phyloP scores from a whole-genome alignment of 2,113 vertebrate genomes.

The Pygoscelis antarcticus region DNA sequence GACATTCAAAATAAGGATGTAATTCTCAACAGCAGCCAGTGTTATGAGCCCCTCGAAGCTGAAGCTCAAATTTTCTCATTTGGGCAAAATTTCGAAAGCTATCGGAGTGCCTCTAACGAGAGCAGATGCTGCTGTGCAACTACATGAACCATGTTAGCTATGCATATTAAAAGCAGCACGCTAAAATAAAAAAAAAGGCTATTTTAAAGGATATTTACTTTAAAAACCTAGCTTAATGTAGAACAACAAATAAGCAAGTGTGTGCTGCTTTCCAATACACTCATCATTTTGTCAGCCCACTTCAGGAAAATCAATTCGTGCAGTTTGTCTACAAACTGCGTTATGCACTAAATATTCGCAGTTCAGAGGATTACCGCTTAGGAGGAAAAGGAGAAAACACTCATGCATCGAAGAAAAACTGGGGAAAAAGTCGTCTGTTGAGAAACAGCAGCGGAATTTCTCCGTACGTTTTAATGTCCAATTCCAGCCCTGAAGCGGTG shows the following conservation, averaged over 20 bases:
- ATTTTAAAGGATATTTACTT: background rate
- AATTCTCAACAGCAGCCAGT: background rate
- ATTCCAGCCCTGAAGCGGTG: accelerated
- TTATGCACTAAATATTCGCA: background rate
- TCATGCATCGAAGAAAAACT: background rate
- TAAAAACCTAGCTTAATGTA: background rate
- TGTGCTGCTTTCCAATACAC: conserved; percentile 6
- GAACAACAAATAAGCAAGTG: conserved; percentile 4
- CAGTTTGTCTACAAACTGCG: background rate
- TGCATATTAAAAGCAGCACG: background rate
- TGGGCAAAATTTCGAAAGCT: background rate
- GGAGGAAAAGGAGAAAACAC: background rate
- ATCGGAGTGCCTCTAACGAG: background rate
- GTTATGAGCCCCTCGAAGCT: background rate
- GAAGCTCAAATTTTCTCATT: background rate
- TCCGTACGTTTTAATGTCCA: accelerated
- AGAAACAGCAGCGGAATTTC: background rate
- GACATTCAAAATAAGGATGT: background rate
- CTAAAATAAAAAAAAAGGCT: background rate
- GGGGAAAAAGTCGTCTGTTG: background rate
- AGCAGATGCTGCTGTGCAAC: background rate
- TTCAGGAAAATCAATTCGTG: conserved; percentile 43
- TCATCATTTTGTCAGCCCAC: conserved; percentile 34
- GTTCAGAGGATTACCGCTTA: background rate
- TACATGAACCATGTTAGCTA: background rate